Base-by-base conservation (phyloP, 2,888 invertebrate species). In the Zhengitettix transpicula region DNA sequence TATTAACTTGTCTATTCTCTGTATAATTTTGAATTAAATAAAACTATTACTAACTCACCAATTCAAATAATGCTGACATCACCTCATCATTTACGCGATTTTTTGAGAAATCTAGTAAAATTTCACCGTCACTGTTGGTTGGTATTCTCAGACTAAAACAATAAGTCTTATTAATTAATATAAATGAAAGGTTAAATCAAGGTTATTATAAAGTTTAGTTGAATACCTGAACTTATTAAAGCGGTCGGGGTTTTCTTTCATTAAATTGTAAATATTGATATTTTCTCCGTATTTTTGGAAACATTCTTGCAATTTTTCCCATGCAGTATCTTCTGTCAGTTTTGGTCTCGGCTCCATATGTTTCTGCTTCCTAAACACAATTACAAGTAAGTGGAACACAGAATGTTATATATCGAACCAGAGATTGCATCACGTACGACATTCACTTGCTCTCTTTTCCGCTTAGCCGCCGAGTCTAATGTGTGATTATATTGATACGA, bases 31-130 rank as follows among this genome's bases (percentile, higher is more conserved):
- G 28, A 28, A 7, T 7, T 14, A 55, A 44, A n/a, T n/a, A n/a
- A n/a, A n/a, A n/a, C n/a, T n/a, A n/a, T n/a, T n/a, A 51, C n/a
- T 59, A 42, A 68, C 79, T 80, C 60, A 94, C 95, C 77, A 99
- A 74, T 64, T 89, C 80, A 64, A 97, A 74, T 1, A 99, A 81
- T 16, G 89, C 73, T 11, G 78, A 71, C 71, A 94, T 77, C 9
- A 84, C 82, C 62, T 88, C 84, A 17, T 84, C 82, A 68, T 91
- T 85, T 62, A 99, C 78, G 54, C 93, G 82, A 75, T 99, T 99
- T 76, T 99, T 99, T 14, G 98, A 98, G 75, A 87, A 99, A 75
- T 99, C 99, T 67, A 99, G 72, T 51, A 99, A 79, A 67, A 98
- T 85, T 40, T 90, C 86, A 10, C 97, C 97, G 79, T 94, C 92